A percentile compares a stretch with the other conserved stretches of the same genome.
phyloP scores from a whole-genome alignment of 1,140 invertebrate genomes.

The Drosophila pandora region DNA sequence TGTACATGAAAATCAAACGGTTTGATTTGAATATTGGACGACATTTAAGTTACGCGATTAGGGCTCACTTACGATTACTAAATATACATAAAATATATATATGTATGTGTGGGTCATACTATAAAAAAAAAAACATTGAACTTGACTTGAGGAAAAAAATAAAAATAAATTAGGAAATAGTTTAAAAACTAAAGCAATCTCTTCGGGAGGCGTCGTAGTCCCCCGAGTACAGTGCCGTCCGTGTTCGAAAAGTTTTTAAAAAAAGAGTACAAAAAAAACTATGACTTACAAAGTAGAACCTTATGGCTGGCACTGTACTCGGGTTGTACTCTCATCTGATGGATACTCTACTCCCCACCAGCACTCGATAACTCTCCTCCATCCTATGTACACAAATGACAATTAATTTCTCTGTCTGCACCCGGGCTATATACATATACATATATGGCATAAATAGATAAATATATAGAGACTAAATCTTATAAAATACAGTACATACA shows the following conservation, averaged over 20 bases:
- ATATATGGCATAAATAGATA: constrained; percentile 51
- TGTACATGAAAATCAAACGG: constrained; percentile 10
- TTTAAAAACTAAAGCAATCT: background rate
- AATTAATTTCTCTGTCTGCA: constrained; percentile 28
- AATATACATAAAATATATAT: constrained; percentile 4
- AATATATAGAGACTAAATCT: constrained; percentile 30
- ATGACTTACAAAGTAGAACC: background rate
- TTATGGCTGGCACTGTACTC: background rate
- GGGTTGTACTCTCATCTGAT: background rate
- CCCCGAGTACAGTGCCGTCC: background rate
- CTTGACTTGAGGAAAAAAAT: background rate
- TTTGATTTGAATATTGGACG: constrained; percentile 45
- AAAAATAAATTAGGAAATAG: background rate
- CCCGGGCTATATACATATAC: constrained; percentile 28
- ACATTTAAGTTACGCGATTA: constrained; percentile 46
- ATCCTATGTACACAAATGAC: constrained; percentile 40
- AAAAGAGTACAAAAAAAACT: background rate
- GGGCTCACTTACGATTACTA: constrained; percentile 13
- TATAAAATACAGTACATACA: constrained; percentile 15
- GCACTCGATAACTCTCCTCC: background rate
- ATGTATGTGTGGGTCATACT: background rate
- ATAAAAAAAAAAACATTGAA: background rate
- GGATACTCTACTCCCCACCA: background rate
- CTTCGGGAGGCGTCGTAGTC: background rate
- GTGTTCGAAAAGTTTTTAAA: background rate